phyloP scores from a whole-genome alignment of 2,888 invertebrate species.

The Phengaris alcon region DNA sequence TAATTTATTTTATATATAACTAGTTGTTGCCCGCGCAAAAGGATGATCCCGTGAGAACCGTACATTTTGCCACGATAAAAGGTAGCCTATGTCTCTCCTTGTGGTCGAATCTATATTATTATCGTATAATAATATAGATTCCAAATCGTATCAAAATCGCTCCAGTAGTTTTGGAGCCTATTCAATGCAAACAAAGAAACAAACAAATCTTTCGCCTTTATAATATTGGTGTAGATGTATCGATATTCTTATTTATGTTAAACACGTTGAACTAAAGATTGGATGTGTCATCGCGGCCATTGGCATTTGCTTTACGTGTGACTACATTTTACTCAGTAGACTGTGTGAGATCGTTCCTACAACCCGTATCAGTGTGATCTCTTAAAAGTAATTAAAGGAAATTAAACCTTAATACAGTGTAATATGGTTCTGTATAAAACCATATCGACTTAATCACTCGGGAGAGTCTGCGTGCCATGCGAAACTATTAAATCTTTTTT shows the following conservation, averaged over 20 bases:
- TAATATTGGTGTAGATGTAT: neutral
- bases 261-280: constrained; percentile 30
- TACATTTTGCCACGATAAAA: too few species aligned
- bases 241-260: constrained; percentile 27
- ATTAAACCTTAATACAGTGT: constrained; percentile 39
- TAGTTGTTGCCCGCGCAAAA: too few species aligned
- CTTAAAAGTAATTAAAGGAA: constrained; percentile 37
- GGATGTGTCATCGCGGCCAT: constrained; percentile 25
- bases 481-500: constrained; percentile 66
- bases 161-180: too few species aligned
- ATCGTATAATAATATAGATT: too few species aligned
- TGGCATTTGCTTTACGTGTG: constrained; percentile 29
- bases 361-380: constrained; percentile 47
- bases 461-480: constrained; percentile 61
- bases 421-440: constrained; percentile 50
- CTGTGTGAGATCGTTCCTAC: constrained; percentile 62
- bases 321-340: constrained; percentile 7
- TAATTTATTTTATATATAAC: neutral
- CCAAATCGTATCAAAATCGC: too few species aligned
- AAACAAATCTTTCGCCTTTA: too few species aligned
- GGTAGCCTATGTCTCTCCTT: too few species aligned
- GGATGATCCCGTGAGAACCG: too few species aligned
- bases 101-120: too few species aligned
- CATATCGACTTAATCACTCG: constrained; percentile 60
- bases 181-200: too few species aligned